Conservation (phyloP, 2,113 vertebrate species). For the Cynopterus brachyotis region DNA sequence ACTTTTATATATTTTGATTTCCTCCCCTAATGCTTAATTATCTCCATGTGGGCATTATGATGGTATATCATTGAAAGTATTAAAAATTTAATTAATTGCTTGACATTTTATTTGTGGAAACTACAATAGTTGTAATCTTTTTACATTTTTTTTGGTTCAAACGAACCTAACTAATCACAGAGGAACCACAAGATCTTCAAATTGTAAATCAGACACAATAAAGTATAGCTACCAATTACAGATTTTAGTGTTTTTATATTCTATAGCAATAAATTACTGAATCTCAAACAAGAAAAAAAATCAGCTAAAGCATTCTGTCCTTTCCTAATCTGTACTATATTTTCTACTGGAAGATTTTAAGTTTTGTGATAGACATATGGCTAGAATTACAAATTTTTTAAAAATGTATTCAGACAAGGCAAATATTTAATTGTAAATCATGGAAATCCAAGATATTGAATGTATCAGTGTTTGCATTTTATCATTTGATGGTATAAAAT, state of each 20-base stretch:
- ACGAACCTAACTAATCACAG: conserved; percentile 48
- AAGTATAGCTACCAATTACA: conserved; percentile 55
- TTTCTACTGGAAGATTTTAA: conserved; percentile 12
- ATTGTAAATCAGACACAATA: conserved; percentile 45
- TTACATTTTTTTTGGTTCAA: conserved; percentile 54
- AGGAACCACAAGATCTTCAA: conserved; percentile 54
- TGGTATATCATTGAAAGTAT: conserved; percentile 49
- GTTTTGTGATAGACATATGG: background rate
- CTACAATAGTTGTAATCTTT: conserved; percentile 28
- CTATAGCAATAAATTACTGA: background rate
- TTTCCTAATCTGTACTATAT: background rate
- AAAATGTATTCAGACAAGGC: background rate
- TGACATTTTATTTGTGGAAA: conserved; percentile 62
- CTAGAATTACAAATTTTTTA: background rate
- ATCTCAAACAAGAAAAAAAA: background rate
- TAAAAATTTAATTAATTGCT: conserved; percentile 72
- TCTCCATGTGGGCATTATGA: conserved; percentile 47
- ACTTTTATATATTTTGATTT: conserved; percentile 72
- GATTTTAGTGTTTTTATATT: conserved; percentile 64
- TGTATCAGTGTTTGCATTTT: conserved; percentile 41
- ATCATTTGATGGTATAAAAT: background rate
- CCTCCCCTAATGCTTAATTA: conserved; percentile 59
- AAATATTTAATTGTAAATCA: conserved; percentile 38
- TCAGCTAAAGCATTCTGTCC: conserved; percentile 10
- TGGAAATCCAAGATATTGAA: background rate